A percentile compares a stretch with the other conserved stretches of the same genome.
Conservation (phyloP, 2,888 invertebrate genomes). For the Lithophane semibrunnea region DNA sequence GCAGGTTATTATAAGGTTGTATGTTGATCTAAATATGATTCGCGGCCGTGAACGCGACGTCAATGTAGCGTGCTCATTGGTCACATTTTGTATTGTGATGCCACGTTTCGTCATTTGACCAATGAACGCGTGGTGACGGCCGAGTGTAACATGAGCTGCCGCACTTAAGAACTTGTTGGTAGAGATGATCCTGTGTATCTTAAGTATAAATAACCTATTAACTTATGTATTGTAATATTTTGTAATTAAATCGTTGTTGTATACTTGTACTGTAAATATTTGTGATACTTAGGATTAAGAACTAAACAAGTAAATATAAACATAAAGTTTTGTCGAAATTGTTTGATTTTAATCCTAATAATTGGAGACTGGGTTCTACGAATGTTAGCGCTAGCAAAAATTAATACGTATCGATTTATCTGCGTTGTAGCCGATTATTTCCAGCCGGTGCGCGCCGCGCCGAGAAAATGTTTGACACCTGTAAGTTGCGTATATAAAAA, state of each 20-base stretch:
- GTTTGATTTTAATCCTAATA: constrained; percentile 31
- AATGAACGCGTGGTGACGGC: neutral
- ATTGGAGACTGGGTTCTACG: neutral
- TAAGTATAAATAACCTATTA: neutral
- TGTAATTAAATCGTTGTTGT: constrained; percentile 29
- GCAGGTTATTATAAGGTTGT: too few species aligned
- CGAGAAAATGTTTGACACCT: too few species aligned
- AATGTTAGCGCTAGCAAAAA: neutral
- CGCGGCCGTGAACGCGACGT: neutral
- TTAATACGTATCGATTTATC: neutral
- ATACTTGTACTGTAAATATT: constrained; percentile 37
- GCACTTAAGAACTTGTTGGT: neutral
- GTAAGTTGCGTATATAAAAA: too few species aligned
- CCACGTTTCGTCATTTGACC: neutral
- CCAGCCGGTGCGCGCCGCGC: too few species aligned
- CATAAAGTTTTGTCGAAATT: constrained; percentile 6
- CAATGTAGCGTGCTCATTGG: neutral
- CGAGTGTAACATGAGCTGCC: neutral
- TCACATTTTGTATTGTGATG: neutral
- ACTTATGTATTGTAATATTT: constrained; percentile 1
- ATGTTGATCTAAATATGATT: too few species aligned
- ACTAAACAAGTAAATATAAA: constrained; percentile 27
- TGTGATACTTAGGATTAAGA: constrained; percentile 59
- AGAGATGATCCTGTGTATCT: neutral
- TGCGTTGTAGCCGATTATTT: neutral